These are phyloP conservation scores for Sylvilagus bachmani DNA, from an alignment of 2,113 vertebrate species.

Conservation along the genomic window DNA sequence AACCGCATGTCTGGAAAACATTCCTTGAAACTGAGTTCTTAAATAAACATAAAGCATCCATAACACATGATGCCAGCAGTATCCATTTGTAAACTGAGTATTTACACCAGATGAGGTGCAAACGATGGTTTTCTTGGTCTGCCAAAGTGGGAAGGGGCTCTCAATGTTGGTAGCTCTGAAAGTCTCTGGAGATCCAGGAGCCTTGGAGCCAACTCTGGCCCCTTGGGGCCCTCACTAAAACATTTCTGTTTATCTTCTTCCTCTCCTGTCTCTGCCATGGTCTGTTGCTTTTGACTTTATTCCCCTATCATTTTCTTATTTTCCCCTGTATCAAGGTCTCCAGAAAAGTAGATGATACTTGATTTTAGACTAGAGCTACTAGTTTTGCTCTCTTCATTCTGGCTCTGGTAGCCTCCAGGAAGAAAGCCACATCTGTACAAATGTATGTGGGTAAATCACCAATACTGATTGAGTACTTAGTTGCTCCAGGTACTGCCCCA, in stretches of 20 bases:
- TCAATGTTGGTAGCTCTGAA: background rate
- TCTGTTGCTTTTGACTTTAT: background rate
- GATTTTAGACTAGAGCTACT: background rate
- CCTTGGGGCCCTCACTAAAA: background rate
- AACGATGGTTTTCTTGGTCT: conserved; percentile 82
- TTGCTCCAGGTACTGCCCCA: background rate
- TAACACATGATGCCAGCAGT: conserved; percentile 89
- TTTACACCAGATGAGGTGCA: conserved; percentile 89
- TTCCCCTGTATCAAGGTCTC: background rate
- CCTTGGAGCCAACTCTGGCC: background rate
- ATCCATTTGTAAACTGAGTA: conserved; percentile 87
- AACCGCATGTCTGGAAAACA: conserved; percentile 92
- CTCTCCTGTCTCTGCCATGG: background rate
- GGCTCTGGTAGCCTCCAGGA: background rate
- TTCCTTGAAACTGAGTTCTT: conserved; percentile 90
- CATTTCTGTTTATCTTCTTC: background rate
- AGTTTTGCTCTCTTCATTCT: background rate
- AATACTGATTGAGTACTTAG: background rate
- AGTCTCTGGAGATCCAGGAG: background rate
- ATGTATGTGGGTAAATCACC: background rate
- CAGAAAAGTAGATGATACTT: background rate
- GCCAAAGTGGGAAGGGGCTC: conserved; percentile 1
- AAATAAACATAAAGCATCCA: conserved; percentile 93
- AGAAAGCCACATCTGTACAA: background rate
- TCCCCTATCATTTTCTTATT: background rate